Conservation (phyloP, 2,888 invertebrate species). For the Cremastinae sp. region DNA sequence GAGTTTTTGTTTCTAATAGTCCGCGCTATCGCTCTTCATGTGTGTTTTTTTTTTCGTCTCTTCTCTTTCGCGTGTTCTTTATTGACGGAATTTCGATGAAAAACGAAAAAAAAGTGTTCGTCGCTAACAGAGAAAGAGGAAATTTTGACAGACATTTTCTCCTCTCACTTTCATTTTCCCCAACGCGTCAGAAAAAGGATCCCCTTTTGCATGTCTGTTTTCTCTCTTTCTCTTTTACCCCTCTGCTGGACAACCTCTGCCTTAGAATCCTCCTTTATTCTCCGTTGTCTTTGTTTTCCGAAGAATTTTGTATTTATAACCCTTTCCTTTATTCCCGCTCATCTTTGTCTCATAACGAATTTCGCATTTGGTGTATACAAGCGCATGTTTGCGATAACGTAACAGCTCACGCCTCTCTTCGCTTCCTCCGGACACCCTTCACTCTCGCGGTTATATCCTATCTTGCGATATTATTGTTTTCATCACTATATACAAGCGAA, state of each 20-base stretch:
- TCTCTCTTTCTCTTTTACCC: conserved; percentile 37
- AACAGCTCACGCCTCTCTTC: background rate
- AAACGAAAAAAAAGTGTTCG: conserved; percentile 25
- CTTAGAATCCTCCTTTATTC: conserved; percentile 54
- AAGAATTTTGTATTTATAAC: conserved; percentile 58
- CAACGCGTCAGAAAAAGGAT: conserved; percentile 32
- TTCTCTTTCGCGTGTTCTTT: conserved; percentile 40
- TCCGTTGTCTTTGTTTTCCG: conserved; percentile 53
- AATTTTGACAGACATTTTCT: conserved; percentile 29
- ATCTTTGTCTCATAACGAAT: conserved; percentile 12
- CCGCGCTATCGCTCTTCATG: conserved; percentile 34
- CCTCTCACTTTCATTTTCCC: conserved; percentile 1
- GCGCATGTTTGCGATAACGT: background rate
- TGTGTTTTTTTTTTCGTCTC: conserved; percentile 23
- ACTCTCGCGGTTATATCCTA: conserved; percentile 1
- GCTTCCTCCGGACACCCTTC: conserved; percentile 12
- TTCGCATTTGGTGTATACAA: conserved; percentile 21
- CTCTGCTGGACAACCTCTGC: conserved; percentile 50
- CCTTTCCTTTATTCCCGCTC: conserved; percentile 13
- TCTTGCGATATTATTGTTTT: conserved; percentile 24
- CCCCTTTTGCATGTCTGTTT: too few species aligned
- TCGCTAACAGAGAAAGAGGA: conserved; percentile 7
- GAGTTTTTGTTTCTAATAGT: conserved; percentile 46
- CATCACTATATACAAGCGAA: conserved; percentile 21
- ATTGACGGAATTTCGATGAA: conserved; percentile 67